Conservation (phyloP, 2,113 vertebrate genomes). For the zebrafish (Danio rerio) region DNA sequence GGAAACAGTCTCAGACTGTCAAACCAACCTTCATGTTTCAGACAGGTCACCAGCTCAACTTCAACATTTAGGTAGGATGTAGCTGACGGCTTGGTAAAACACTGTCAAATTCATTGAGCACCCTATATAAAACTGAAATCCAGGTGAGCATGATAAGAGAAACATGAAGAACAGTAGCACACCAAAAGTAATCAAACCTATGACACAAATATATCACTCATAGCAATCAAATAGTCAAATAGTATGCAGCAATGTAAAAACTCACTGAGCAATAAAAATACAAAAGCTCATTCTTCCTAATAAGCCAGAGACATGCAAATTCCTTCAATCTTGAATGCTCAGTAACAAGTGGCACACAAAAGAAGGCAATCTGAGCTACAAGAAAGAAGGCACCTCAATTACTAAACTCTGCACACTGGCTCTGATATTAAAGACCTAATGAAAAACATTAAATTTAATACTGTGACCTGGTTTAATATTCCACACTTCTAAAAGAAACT, state of each 20-base stretch:
- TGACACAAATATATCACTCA: background rate
- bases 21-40: constrained; percentile 42
- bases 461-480: background rate
- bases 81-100: background rate
- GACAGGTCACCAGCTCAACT: constrained; percentile 38
- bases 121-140: constrained; percentile 29
- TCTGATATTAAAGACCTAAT: background rate
- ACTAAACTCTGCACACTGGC: background rate
- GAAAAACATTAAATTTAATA: background rate
- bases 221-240: background rate
- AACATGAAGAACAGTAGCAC: background rate
- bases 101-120: constrained; percentile 18
- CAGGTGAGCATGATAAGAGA: background rate
- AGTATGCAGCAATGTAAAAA: background rate
- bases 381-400: background rate
- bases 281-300: background rate
- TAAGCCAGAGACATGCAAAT: constrained; percentile 30
- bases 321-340: constrained; percentile 16
- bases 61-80: constrained; percentile 27
- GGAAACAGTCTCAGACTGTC: constrained; percentile 51
- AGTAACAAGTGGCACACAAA: constrained; percentile 41
- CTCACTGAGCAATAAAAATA: background rate
- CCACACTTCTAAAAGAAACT: background rate
- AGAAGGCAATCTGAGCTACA: constrained; percentile 11
- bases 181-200: background rate